A percentile compares a stretch with the other conserved stretches of the same genome.
These are phyloP conservation scores for Sceloporus tristichus DNA, from an alignment of 2,113 vertebrate species.

Conservation along the genomic window DNA sequence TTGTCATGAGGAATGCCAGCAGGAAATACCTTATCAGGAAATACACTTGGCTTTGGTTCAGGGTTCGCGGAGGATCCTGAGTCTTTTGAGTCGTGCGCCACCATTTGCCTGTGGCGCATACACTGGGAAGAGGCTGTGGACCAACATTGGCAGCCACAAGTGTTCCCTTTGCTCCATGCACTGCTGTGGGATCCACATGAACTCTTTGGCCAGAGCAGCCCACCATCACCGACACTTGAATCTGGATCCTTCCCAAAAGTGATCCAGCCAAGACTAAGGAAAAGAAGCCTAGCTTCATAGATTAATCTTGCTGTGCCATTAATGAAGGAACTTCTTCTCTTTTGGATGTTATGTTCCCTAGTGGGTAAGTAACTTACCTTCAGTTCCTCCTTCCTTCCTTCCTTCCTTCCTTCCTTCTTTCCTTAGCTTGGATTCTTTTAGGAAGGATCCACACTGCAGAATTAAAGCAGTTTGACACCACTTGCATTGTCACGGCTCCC, in stretches of 20 bases:
- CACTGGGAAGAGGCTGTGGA: not conserved
- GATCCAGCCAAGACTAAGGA: constrained; percentile 33
- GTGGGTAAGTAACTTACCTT: constrained; percentile 65
- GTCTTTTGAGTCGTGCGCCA: constrained; percentile 40
- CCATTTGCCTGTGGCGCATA: not conserved
- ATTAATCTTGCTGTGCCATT: constrained; percentile 16
- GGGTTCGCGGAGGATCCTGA: constrained; percentile 28
- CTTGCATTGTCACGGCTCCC: too few species aligned
- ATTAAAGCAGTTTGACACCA: too few species aligned
- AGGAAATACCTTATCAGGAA: constrained; percentile 62
- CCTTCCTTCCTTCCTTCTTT: not conserved
- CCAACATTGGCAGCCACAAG: fast-evolving
- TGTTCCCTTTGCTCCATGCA: not conserved
- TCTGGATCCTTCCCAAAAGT: not conserved
- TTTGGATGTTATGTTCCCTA: constrained; percentile 62
- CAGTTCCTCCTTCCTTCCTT: fast-evolving
- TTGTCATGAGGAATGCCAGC: constrained; percentile 28
- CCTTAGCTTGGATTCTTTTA: too few species aligned
- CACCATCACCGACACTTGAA: not conserved
- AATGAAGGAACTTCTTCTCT: constrained; percentile 73
- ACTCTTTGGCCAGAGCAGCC: not conserved
- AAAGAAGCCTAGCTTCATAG: not conserved
- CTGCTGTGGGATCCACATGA: fast-evolving
- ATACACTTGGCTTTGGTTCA: constrained; percentile 53
- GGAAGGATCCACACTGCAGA: too few species aligned